Evolutionary conservation across 1,140 invertebrate species (phyloP), one percentile per base, ranked within the genome.

Genomic region (Acromyrmex echinatior): DNA sequence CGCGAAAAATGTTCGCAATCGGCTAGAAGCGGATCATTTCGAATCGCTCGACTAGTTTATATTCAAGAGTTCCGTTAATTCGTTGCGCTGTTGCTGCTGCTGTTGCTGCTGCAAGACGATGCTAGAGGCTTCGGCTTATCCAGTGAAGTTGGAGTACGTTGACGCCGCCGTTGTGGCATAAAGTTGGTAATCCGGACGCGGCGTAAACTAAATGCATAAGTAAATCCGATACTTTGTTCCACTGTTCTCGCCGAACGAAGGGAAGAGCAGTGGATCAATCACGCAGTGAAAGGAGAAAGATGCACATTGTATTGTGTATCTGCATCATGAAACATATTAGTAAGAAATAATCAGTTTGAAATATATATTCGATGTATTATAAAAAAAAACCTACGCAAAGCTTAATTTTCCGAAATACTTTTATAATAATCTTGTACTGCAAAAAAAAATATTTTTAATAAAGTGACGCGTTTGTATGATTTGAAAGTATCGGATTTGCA

Each of bases 151-250:
- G 74, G 53, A 58, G 31, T 51, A 28, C 35, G 53, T 56, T 70
- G 62, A 16, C 66, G 35, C 66, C n/a, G 49, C 16, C 56, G 31
- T 58, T 73, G 63, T 12, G 70, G 71, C 65, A 81, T 35, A 71
- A 84, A 84, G 63, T 70, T 87, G 68, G 60, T 77, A 88, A 89
- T 86, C 76, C 87, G 87, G 74, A 76, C 86, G 79, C 80, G 77
- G 81, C 73, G 90, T 90, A 91, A 93, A 92, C 88, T 89, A 92
- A 91, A 91, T 90, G 87, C 90, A 93, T 92, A 93, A 93, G 90
- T 92, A 92, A 92, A 93, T 93, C 89, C 91, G 87, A 91, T 90
- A 90, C 45, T 86, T 81, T 53, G 49, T 66, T 53, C 35, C 58
- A 39, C 39, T n/a, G 28, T 82, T 71, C 16, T 49, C 0, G 6